Evolutionary conservation across 2,888 invertebrate species (phyloP).

Genomic region (Xanthia togata): DNA sequence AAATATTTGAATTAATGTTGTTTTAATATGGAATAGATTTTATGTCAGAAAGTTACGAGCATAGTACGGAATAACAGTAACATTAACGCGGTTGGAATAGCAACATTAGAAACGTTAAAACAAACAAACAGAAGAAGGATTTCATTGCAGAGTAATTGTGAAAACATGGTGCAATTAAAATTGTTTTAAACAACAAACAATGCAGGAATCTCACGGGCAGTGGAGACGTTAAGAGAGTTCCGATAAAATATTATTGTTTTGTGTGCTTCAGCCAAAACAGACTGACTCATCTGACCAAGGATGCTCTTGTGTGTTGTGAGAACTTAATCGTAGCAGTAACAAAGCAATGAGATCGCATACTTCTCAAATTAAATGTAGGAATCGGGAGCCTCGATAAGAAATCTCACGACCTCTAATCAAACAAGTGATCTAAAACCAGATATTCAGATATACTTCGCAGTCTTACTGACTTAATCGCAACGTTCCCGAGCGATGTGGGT

Average conservation of each 20-base stretch:
- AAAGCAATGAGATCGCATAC: conserved; percentile 12
- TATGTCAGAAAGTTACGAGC: conserved; percentile 1
- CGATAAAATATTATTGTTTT: conserved; percentile 47
- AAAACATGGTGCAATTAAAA: conserved; percentile 28
- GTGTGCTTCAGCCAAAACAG: conserved; percentile 40
- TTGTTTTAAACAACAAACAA: conserved; percentile 45
- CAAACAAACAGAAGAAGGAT: conserved; percentile 20
- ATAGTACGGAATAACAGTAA: conserved; percentile 15
- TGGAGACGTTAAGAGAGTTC: conserved; percentile 21
- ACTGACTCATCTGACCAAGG: conserved; percentile 55
- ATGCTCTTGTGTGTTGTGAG: conserved; percentile 36
- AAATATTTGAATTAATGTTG: neutral
- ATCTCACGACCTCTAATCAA: neutral
- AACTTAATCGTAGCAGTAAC: conserved; percentile 15
- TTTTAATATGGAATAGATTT: conserved; percentile 26
- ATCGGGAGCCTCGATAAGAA: neutral
- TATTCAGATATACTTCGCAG: too few species aligned
- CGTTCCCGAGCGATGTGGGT: neutral
- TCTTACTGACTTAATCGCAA: neutral
- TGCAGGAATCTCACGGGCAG: conserved; percentile 25
- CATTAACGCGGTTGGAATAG: conserved; percentile 32
- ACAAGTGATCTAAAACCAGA: neutral
- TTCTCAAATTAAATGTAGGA: neutral
- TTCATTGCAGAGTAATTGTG: conserved; percentile 23
- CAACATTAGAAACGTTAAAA: conserved; percentile 20